Evolutionary conservation across 1,140 invertebrate species (phyloP).

Genomic region (Ctenoplectra terminalis): DNA sequence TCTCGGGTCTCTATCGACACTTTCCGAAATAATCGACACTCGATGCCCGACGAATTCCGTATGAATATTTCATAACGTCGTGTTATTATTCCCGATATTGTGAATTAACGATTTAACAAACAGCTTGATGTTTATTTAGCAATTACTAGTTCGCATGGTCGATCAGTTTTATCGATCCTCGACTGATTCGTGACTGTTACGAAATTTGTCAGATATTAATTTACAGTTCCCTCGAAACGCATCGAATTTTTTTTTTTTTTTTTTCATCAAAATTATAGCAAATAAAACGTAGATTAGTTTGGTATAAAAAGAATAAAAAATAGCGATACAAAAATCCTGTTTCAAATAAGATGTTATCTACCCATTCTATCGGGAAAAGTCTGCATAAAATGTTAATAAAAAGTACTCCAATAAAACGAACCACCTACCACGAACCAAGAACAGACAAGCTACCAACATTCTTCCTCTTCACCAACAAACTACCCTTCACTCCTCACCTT

Average conservation of each 20-base stretch:
- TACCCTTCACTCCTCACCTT: background rate
- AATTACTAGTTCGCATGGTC: background rate
- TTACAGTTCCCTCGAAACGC: too few relatives aligned
- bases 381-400: background rate
- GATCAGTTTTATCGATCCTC: background rate
- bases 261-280: too few relatives aligned
- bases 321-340: too few relatives aligned
- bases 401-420: background rate
- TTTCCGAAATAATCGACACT: slow-evolving; percentile 3
- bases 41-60: background rate
- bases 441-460: background rate
- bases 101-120: slow-evolving; percentile 38
- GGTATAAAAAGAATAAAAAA: too few relatives aligned
- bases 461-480: background rate
- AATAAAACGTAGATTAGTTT: too few relatives aligned
- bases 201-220: too few relatives aligned
- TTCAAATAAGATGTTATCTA: too few relatives aligned
- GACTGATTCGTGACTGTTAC: background rate
- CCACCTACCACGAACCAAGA: background rate
- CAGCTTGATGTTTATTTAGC: slow-evolving; percentile 2
- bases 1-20: background rate
- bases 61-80: slow-evolving; percentile 32
- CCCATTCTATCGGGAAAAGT: too few relatives aligned
- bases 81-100: slow-evolving; percentile 14
- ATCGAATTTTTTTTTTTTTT: too few relatives aligned